Percentiles rank a stretch among this genome's conserved stretches.
phyloP scores from a whole-genome alignment of 2,888 invertebrate species.

The Cheilosia pagana region DNA sequence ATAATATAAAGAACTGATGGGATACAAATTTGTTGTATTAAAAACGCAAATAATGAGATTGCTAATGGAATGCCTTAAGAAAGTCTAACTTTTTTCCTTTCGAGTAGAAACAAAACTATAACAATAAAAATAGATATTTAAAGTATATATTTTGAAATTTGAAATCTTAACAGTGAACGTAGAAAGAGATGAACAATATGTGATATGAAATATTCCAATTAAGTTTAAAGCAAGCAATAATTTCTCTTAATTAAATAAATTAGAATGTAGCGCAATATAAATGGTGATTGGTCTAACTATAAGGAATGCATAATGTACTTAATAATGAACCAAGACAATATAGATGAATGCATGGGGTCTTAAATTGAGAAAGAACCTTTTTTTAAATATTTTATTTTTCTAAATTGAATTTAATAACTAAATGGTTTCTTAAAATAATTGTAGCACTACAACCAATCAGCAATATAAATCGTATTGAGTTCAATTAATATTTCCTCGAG shows the following conservation, averaged over 20 bases:
- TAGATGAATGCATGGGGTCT: background rate
- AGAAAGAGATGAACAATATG: slow-evolving; percentile 57
- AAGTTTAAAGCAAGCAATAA: slow-evolving; percentile 52
- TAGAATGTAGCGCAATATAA: slow-evolving; percentile 12
- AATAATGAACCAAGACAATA: background rate
- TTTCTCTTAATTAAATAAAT: slow-evolving; percentile 4
- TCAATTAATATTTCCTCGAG: too few relatives aligned
- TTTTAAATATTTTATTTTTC: background rate
- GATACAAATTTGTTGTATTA: slow-evolving; percentile 49
- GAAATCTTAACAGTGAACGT: slow-evolving; percentile 8
- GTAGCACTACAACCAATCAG: too few relatives aligned
- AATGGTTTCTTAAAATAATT: background rate
- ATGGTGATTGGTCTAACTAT: slow-evolving; percentile 22
- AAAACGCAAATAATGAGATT: slow-evolving; percentile 48
- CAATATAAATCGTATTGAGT: too few relatives aligned
- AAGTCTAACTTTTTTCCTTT: slow-evolving; percentile 58
- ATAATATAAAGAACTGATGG: slow-evolving; percentile 1
- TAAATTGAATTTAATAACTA: background rate
- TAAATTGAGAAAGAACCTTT: background rate
- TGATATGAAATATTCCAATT: slow-evolving; percentile 73
- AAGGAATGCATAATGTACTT: background rate
- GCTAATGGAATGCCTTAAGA: slow-evolving; percentile 69
- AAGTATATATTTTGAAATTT: background rate
- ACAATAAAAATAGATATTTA: too few relatives aligned
- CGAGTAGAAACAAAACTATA: slow-evolving; percentile 26